Evolutionary conservation across 2,888 invertebrate species (phyloP).

Genomic region (Kuschelorhynchus macadamiae): DNA sequence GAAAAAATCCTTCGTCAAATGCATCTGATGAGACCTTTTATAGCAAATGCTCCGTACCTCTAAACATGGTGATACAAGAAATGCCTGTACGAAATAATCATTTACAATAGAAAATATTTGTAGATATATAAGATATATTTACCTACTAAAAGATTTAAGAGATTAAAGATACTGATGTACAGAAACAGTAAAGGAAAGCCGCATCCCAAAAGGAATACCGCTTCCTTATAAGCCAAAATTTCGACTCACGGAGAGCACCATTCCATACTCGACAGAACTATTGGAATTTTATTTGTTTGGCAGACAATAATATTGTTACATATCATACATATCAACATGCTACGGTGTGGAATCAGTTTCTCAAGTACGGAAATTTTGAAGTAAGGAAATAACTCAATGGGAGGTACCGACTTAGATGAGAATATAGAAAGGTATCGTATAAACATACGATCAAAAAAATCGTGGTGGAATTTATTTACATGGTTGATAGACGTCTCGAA

Average conservation of each 20-base stretch:
- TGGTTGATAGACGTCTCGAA: no score
- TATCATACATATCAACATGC: background rate
- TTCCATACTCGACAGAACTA: conserved; percentile 3
- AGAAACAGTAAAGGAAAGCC: conserved; percentile 52
- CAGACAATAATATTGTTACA: conserved; percentile 11
- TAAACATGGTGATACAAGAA: background rate
- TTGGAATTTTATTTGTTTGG: conserved; percentile 7
- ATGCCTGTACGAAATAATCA: background rate
- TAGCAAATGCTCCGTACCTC: conserved; percentile 25
- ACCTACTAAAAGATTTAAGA: conserved; percentile 51
- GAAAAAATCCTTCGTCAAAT: conserved; percentile 48
- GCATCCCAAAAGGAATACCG: conserved; percentile 35
- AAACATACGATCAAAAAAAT: no score
- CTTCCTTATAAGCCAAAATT: conserved; percentile 13
- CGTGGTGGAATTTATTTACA: no score
- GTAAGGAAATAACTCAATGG: no score
- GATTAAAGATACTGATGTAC: conserved; percentile 51
- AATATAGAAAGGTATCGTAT: no score
- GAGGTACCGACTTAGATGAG: no score
- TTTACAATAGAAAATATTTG: conserved; percentile 48
- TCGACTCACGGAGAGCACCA: background rate
- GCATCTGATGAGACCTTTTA: conserved; percentile 25
- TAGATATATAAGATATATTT: conserved; percentile 56
- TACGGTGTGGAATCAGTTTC: conserved; percentile 9
- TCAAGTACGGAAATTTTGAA: no score